phyloP scores from a whole-genome alignment of 2,113 vertebrate genomes.

The Nerophis ophidion region DNA sequence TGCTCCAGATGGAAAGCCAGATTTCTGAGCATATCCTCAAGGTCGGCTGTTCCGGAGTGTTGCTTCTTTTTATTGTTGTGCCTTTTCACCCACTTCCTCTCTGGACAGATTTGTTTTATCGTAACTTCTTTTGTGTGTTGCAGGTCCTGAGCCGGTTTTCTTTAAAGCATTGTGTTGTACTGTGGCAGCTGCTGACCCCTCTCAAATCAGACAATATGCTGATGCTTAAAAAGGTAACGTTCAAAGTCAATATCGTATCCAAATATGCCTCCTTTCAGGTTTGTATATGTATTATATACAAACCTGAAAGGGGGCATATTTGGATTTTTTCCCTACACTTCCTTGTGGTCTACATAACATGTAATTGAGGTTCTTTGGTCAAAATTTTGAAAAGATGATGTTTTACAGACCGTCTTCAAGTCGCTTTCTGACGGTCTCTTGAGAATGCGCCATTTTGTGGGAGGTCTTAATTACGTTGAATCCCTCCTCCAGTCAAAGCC shows the following conservation, averaged over 20 bases:
- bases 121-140: neutral
- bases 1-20: conserved; percentile 84
- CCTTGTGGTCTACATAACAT: too few relatives aligned
- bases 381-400: too few relatives aligned
- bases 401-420: too few relatives aligned
- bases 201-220: conserved; percentile 86
- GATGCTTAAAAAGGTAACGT: conserved; percentile 76
- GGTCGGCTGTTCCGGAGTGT: conserved; percentile 62
- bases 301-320: too few relatives aligned
- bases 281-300: too few relatives aligned
- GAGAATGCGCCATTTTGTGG: too few relatives aligned
- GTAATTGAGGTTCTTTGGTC: too few relatives aligned
- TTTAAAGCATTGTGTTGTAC: conserved; percentile 77
- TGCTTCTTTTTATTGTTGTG: conserved; percentile 9
- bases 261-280: too few relatives aligned
- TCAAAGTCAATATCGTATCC: neutral
- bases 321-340: too few relatives aligned
- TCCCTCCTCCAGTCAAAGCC: too few relatives aligned
- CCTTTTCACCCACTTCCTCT: conserved; percentile 2
- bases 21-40: conserved; percentile 73
- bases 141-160: conserved; percentile 78
- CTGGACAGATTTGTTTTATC: neutral
- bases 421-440: too few relatives aligned
- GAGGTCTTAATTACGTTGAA: too few relatives aligned
- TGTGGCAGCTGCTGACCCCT: conserved; percentile 87